phyloP scores from a whole-genome alignment of 2,797 vertebrate genomes.

The Toxotes lorentzi region DNA sequence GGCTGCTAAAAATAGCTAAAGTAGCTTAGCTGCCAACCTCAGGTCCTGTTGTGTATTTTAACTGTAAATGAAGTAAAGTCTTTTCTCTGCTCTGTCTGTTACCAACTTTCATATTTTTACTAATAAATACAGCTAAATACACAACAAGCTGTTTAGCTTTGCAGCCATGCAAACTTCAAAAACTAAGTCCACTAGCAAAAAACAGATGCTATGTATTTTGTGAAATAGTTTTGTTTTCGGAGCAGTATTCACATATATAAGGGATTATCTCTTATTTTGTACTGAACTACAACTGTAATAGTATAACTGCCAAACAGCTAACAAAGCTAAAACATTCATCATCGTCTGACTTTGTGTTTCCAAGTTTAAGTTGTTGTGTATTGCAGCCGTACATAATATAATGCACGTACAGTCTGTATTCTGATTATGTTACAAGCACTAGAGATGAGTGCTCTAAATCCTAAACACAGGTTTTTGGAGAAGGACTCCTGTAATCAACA shows the following conservation, averaged over 20 bases:
- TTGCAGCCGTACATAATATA: no score
- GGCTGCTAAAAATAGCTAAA: not conserved
- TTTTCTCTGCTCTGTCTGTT: not conserved
- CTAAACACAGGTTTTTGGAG: not conserved
- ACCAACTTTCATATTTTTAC: not conserved
- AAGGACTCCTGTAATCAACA: not conserved
- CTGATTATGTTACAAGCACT: no score
- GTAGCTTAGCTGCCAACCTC: not conserved
- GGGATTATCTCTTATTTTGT: no score
- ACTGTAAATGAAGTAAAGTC: not conserved
- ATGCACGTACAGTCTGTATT: no score
- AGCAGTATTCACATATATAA: no score
- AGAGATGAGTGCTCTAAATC: not conserved
- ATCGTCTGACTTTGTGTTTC: not conserved
- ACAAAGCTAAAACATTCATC: not conserved
- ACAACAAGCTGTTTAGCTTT: not conserved
- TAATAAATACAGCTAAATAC: not conserved
- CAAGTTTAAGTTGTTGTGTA: no score
- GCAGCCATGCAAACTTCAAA: not conserved
- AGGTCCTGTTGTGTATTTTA: not conserved
- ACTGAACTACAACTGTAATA: not conserved
- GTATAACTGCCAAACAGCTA: not conserved
- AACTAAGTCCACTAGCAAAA: not conserved
- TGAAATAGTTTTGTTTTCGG: not conserved
- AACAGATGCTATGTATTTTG: not conserved